These are phyloP conservation scores for Dufourea novaeangliae DNA, from an alignment of 1,140 invertebrate species.

Conservation along the genomic window DNA sequence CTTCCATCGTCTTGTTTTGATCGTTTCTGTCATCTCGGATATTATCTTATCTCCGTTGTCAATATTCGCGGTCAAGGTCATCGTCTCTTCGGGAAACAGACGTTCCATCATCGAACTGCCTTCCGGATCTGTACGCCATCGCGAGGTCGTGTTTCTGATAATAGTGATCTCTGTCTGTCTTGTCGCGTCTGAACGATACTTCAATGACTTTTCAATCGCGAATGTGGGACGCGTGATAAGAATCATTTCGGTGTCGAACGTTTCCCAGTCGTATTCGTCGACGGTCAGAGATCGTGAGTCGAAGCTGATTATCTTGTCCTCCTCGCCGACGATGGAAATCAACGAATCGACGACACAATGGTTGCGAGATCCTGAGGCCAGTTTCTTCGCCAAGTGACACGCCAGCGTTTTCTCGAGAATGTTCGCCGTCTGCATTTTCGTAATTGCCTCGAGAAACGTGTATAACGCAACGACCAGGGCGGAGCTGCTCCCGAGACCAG, in stretches of 20 bases:
- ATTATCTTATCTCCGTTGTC: not conserved
- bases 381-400: conserved; percentile 2
- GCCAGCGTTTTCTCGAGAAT: conserved; percentile 15
- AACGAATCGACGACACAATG: not conserved
- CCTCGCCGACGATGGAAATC: not conserved
- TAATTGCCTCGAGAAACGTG: conserved; percentile 44
- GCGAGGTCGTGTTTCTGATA: not conserved
- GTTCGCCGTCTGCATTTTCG: not conserved
- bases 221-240: not conserved
- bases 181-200: not conserved
- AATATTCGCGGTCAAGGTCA: not conserved
- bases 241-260: not conserved
- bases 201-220: not conserved
- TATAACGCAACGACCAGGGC: conserved; percentile 36
- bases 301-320: not conserved
- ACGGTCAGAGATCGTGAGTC: not conserved
- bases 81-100: not conserved
- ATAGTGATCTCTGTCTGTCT: not conserved
- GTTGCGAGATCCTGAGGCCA: not conserved
- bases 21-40: not conserved
- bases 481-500: conserved; percentile 14
- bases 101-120: not conserved
- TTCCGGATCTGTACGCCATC: not conserved
- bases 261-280: not conserved
- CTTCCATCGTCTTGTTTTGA: conserved; percentile 4